Percentiles rank a stretch among this genome's conserved stretches.
These are phyloP conservation scores for Prochilodus magdalenae DNA, from an alignment of 2,113 vertebrate genomes.

Conservation along the genomic window DNA sequence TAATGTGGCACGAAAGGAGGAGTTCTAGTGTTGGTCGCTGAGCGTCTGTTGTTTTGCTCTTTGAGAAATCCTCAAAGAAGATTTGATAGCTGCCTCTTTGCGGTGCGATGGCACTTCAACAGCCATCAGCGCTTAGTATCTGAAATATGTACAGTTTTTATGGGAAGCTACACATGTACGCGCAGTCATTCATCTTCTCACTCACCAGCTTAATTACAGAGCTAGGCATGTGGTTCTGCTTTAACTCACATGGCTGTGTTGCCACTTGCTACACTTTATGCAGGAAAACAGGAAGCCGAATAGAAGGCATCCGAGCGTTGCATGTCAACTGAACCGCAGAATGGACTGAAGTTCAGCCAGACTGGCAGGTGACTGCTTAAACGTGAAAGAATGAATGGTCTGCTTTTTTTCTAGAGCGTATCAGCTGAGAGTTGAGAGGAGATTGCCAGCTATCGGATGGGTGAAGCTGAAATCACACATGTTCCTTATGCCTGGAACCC, in stretches of 20 bases:
- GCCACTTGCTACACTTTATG: background rate
- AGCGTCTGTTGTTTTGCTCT: background rate
- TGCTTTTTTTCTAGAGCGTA: background rate
- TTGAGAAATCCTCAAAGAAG: background rate
- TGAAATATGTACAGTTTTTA: constrained; percentile 1
- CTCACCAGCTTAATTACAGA: background rate
- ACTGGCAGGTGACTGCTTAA: background rate
- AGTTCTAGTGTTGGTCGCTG: background rate
- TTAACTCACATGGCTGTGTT: background rate
- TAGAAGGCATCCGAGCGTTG: background rate
- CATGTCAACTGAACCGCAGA: background rate
- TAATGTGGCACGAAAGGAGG: background rate
- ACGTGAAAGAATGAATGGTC: background rate
- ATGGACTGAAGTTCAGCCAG: background rate
- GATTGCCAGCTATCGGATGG: background rate
- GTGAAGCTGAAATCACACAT: background rate
- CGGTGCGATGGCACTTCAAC: background rate
- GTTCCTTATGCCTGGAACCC: background rate
- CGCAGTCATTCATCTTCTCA: background rate
- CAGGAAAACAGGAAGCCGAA: constrained; percentile 5
- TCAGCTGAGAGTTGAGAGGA: background rate
- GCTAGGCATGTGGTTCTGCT: background rate
- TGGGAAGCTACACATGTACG: background rate
- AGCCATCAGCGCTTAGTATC: background rate
- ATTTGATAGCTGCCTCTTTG: background rate